Evolutionary conservation across 2,888 invertebrate species (phyloP).

Genomic region (Volucella zonaria): DNA sequence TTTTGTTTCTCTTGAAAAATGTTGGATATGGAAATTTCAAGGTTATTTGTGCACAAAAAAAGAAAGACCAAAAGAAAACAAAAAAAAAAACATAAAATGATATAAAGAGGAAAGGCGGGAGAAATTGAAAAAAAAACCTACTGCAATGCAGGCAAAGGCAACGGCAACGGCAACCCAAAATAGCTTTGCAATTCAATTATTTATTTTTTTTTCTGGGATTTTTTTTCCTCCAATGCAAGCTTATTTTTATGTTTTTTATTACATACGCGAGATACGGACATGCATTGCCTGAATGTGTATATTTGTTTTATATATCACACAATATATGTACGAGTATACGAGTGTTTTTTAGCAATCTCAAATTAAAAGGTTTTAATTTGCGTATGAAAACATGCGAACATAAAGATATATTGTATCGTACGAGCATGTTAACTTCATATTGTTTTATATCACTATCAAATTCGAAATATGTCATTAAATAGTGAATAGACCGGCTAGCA

Average conservation of each 20-base stretch:
- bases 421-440: too few species aligned
- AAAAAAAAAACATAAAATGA: slow-evolving; percentile 12
- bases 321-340: neutral
- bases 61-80: slow-evolving; percentile 26
- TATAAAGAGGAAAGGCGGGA: neutral
- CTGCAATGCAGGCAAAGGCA: slow-evolving; percentile 40
- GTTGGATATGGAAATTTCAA: slow-evolving; percentile 65
- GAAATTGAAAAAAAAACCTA: neutral
- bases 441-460: too few species aligned
- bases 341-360: neutral
- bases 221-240: neutral
- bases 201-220: neutral
- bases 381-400: too few species aligned
- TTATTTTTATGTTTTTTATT: slow-evolving; percentile 9
- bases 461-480: too few species aligned
- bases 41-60: slow-evolving; percentile 48
- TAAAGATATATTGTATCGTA: too few species aligned
- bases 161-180: slow-evolving; percentile 33
- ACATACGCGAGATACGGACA: too few species aligned
- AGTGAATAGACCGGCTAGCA: too few species aligned
- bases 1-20: slow-evolving; percentile 40
- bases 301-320: neutral
- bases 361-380: too few species aligned
- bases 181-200: slow-evolving; percentile 35
- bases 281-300: neutral